Conservation (phyloP, 2,888 invertebrate genomes). For the Cheiracanthium punctorium region DNA sequence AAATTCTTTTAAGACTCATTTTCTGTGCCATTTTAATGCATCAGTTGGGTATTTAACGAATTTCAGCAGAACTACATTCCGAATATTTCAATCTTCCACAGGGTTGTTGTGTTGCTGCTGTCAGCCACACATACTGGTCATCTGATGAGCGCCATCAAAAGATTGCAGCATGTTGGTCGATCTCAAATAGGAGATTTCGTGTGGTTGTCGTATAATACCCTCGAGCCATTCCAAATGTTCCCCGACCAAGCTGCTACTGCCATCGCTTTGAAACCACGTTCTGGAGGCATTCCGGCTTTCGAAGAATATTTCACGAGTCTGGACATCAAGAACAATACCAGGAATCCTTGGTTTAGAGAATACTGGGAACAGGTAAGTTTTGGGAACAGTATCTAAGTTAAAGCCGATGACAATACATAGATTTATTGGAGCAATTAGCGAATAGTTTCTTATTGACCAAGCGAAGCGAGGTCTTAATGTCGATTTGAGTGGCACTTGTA, state of each 20-base stretch:
- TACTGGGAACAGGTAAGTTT: slow-evolving; percentile 75
- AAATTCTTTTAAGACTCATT: too few species aligned
- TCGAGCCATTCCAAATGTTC: slow-evolving; percentile 66
- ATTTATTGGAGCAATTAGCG: too few species aligned
- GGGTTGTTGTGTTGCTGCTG: slow-evolving; percentile 60
- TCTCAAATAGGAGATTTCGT: slow-evolving; percentile 52
- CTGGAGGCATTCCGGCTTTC: slow-evolving; percentile 72
- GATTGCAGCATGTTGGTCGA: slow-evolving; percentile 53
- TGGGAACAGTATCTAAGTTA: too few species aligned
- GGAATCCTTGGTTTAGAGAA: slow-evolving; percentile 77
- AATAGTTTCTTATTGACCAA: too few species aligned
- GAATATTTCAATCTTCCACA: too few species aligned
- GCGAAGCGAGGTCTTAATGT: too few species aligned
- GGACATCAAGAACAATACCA: slow-evolving; percentile 72
- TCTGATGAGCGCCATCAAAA: slow-evolving; percentile 54
- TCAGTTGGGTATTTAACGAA: too few species aligned
- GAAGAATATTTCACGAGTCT: slow-evolving; percentile 72
- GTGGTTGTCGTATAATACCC: slow-evolving; percentile 52
- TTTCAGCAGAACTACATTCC: too few species aligned
- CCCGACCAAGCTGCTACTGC: slow-evolving; percentile 54
- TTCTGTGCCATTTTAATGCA: too few species aligned
- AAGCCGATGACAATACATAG: too few species aligned
- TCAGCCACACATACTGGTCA: slow-evolving; percentile 34
- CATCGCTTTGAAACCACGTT: slow-evolving; percentile 36
- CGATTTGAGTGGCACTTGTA: too few species aligned